Conservation (phyloP, 2,113 vertebrate species). For the Eidolon helvum region DNA sequence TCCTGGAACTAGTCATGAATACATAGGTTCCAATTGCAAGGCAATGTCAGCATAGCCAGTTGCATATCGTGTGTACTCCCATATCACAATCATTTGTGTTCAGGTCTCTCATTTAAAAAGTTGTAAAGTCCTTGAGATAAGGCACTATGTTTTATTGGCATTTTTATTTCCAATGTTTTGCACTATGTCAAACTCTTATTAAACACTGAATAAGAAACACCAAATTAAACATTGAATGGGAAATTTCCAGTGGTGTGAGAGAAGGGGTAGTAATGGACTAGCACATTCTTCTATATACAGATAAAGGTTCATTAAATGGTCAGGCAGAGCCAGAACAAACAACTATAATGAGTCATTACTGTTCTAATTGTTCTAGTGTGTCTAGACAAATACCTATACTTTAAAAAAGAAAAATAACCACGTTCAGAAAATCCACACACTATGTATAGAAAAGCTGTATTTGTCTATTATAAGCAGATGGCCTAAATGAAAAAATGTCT, state of each 20-base stretch:
- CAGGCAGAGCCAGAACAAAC: neutral
- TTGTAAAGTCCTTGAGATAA: neutral
- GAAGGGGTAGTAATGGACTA: neutral
- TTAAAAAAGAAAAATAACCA: conserved; percentile 20
- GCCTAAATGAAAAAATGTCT: neutral
- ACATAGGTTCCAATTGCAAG: neutral
- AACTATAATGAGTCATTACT: neutral
- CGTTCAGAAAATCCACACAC: neutral
- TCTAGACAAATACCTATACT: neutral
- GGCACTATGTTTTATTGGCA: neutral
- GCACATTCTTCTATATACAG: neutral
- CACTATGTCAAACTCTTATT: neutral
- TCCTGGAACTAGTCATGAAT: neutral
- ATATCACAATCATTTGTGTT: neutral
- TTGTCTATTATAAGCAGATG: neutral
- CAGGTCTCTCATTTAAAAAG: neutral
- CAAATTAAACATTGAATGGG: conserved; percentile 10
- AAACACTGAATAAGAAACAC: conserved; percentile 1
- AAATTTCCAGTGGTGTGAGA: neutral
- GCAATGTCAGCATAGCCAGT: neutral
- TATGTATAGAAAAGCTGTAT: neutral
- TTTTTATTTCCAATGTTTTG: neutral
- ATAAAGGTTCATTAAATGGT: neutral
- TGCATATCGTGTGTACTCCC: neutral
- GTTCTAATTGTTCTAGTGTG: conserved; percentile 1